phyloP scores from a whole-genome alignment of 2,113 vertebrate genomes.

The Nothoprocta perdicaria region DNA sequence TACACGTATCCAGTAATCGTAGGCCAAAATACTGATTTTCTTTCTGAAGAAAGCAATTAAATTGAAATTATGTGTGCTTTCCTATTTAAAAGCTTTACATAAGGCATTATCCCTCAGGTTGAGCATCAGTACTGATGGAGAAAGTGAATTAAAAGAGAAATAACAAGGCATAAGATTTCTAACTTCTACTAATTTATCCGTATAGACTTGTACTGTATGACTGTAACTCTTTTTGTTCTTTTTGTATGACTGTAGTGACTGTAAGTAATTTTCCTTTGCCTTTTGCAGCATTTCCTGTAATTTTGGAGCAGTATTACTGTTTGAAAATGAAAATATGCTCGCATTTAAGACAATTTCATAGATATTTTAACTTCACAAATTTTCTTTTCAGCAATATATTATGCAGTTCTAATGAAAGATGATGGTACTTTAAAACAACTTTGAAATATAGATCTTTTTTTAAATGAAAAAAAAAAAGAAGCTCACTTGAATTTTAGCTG shows the following conservation, averaged over 20 bases:
- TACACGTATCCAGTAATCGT: background rate
- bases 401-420: background rate
- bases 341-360: background rate
- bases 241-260: no score
- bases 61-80: background rate
- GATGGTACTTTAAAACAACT: background rate
- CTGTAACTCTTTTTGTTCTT: no score
- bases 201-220: no score
- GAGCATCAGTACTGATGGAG: background rate
- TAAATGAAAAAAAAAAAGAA: slow-evolving; percentile 12
- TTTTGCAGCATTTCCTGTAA: background rate
- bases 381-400: background rate
- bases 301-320: background rate
- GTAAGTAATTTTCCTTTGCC: background rate
- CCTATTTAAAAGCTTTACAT: background rate
- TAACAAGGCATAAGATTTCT: background rate
- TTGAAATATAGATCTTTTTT: background rate
- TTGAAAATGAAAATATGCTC: background rate
- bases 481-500: background rate
- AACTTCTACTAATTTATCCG: background rate
- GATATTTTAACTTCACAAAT: background rate
- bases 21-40: background rate
- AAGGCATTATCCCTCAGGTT: background rate
- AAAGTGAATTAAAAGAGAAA: background rate
- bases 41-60: background rate